Percentiles rank a stretch among this genome's conserved stretches.
Evolutionary conservation across 2,888 invertebrate genomes (phyloP).

Genomic region (Caenorhabditis plicata): DNA sequence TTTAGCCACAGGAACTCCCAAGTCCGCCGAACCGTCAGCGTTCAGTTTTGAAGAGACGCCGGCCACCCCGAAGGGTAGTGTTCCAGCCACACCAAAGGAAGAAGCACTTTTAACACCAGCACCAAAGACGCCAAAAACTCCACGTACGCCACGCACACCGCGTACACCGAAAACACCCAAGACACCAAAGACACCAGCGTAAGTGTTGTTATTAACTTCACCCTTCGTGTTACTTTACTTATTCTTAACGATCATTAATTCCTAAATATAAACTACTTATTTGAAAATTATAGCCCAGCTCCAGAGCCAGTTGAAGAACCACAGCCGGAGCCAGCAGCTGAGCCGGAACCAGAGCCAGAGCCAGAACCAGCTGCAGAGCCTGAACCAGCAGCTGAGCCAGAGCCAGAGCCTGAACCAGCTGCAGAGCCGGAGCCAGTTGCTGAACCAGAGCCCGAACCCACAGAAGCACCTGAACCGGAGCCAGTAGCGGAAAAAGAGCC

Average conservation of each 20-base stretch:
- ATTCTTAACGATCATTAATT: too few relatives aligned
- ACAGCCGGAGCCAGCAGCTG: constrained; percentile 29
- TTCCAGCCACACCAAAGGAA: constrained; percentile 22
- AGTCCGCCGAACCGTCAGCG: constrained; percentile 26
- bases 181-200: constrained; percentile 42
- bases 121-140: constrained; percentile 52
- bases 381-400: constrained; percentile 29
- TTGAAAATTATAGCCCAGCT: too few relatives aligned
- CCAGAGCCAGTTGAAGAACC: constrained; percentile 22
- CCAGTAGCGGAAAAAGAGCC: constrained; percentile 31
- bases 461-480: constrained; percentile 27
- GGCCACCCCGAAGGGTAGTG: constrained; percentile 46
- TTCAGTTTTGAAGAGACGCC: constrained; percentile 55
- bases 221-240: constrained; percentile 3
- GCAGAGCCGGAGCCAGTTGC: constrained; percentile 33
- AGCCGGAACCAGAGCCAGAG: constrained; percentile 26
- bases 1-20: constrained; percentile 16
- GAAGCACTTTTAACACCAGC: constrained; percentile 50
- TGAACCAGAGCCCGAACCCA: constrained; percentile 24
- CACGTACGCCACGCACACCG: constrained; percentile 54
- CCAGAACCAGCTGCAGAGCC: constrained; percentile 36
- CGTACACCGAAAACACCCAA: constrained; percentile 52
- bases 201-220: constrained; percentile 9
- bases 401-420: constrained; percentile 28
- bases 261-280: too few relatives aligned